Conservation (phyloP, 2,888 invertebrate species). For the Plebejus argus region DNA sequence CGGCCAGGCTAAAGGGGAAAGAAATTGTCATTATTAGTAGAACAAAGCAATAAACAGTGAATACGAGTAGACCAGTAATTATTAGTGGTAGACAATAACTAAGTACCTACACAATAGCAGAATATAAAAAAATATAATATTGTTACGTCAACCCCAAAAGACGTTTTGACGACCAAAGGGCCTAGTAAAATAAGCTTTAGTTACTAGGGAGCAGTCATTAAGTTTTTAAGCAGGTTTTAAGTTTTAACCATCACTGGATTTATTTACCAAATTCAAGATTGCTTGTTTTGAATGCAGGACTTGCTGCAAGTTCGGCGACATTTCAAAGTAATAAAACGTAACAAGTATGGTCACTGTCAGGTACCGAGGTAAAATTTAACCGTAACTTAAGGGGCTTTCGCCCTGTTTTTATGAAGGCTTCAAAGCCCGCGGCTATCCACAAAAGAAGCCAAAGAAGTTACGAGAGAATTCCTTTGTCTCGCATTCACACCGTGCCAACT, state of each 20-base stretch:
- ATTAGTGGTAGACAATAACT: too few species aligned
- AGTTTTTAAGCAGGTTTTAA: too few species aligned
- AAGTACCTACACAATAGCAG: too few species aligned
- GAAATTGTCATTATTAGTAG: slow-evolving; percentile 41
- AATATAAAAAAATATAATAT: too few species aligned
- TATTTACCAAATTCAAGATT: background rate
- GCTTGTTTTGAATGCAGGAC: background rate
- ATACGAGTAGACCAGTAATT: too few species aligned
- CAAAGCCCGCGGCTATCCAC: slow-evolving; percentile 44
- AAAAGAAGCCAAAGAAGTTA: slow-evolving; percentile 47
- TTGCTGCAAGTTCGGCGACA: background rate
- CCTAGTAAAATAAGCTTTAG: too few species aligned
- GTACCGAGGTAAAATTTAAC: slow-evolving; percentile 39
- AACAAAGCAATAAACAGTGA: too few species aligned
- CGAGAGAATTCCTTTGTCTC: slow-evolving; percentile 49
- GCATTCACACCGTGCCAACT: slow-evolving; percentile 45
- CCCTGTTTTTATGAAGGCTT: slow-evolving; percentile 43
- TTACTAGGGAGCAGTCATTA: too few species aligned
- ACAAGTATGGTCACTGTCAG: slow-evolving; percentile 37
- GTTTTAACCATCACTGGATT: background rate
- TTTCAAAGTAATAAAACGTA: slow-evolving; percentile 23
- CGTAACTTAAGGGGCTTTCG: slow-evolving; percentile 41
- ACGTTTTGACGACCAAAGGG: too few species aligned
- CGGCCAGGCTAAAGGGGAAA: too few species aligned
- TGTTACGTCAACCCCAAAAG: too few species aligned